phyloP scores from a whole-genome alignment of 2,888 invertebrate species.

The Agrochola lota region DNA sequence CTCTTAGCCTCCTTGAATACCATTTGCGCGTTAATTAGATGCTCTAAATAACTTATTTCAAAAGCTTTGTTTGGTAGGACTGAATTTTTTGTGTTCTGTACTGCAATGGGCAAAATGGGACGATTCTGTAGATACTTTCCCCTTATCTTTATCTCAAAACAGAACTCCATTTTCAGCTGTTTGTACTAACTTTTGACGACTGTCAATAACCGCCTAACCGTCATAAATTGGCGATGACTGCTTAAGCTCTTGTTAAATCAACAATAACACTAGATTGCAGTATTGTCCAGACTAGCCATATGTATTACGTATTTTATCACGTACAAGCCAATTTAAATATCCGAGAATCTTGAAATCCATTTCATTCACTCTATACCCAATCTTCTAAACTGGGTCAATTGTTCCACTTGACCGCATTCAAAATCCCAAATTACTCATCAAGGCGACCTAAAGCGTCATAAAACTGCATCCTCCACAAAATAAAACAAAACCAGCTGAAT shows the following conservation, averaged over 20 bases:
- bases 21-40: slow-evolving; percentile 53
- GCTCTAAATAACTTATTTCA: slow-evolving; percentile 48
- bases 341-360: not conserved
- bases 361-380: not conserved
- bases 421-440: slow-evolving; percentile 14
- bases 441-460: not conserved
- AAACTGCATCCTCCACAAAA: slow-evolving; percentile 6
- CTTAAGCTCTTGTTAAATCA: not conserved
- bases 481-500: slow-evolving; percentile 27
- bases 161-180: no score
- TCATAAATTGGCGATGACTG: not conserved
- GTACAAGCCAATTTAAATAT: not conserved
- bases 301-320: not conserved
- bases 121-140: no score
- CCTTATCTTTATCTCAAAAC: no score
- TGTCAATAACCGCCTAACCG: no score
- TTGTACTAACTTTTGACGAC: no score
- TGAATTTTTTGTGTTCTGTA: not conserved
- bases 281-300: not conserved
- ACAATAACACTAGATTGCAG: not conserved
- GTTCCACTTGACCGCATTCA: slow-evolving; percentile 7
- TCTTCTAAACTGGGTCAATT: slow-evolving; percentile 15
- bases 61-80: slow-evolving; percentile 33
- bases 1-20: slow-evolving; percentile 45
- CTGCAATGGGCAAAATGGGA: not conserved